Evolutionary conservation across 2,888 invertebrate genomes (phyloP).

Genomic region (Mantis religiosa): DNA sequence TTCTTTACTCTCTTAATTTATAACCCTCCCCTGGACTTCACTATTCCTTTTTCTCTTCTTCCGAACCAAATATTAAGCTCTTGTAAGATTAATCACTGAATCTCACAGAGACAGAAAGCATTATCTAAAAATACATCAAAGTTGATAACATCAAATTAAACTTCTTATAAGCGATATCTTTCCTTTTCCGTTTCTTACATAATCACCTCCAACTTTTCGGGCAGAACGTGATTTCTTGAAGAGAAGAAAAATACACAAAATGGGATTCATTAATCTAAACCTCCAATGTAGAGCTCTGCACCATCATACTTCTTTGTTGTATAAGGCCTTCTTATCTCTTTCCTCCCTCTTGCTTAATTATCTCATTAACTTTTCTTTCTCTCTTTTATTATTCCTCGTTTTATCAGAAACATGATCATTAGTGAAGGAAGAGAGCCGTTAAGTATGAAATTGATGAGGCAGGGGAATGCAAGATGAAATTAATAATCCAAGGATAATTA

Average conservation of each 20-base stretch:
- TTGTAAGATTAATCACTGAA: not conserved
- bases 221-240: not conserved
- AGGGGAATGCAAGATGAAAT: not conserved
- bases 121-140: slow-evolving; percentile 19
- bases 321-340: not conserved
- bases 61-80: not conserved
- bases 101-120: not conserved
- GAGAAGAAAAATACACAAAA: slow-evolving; percentile 1
- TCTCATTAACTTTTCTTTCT: not conserved
- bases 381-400: not conserved
- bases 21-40: not conserved
- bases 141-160: slow-evolving; percentile 24
- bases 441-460: not conserved
- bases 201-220: not conserved
- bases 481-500: not conserved
- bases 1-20: not conserved
- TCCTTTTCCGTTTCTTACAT: not conserved
- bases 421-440: not conserved
- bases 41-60: not conserved
- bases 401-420: not conserved
- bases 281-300: not conserved
- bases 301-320: not conserved
- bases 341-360: not conserved
- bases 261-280: slow-evolving; percentile 25
- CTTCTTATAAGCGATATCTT: not conserved